Conservation (phyloP, 1,140 invertebrate species). For the Panulirus ornatus region DNA sequence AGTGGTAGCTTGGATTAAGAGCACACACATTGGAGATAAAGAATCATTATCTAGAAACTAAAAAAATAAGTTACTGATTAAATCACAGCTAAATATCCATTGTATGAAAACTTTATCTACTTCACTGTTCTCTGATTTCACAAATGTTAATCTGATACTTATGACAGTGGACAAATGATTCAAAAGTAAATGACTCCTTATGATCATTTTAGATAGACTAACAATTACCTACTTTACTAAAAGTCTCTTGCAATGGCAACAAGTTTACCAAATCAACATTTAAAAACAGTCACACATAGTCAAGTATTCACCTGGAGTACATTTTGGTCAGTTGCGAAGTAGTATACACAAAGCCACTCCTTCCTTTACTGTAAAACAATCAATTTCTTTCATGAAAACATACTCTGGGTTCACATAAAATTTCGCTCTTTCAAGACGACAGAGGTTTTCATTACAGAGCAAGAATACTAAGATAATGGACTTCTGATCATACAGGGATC, state of each 20-base stretch:
- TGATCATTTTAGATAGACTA: background rate
- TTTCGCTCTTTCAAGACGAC: too few species aligned
- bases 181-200: background rate
- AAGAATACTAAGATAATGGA: background rate
- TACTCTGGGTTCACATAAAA: too few species aligned
- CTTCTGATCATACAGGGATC: too few species aligned
- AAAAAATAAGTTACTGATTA: too few species aligned
- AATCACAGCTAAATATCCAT: too few species aligned
- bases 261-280: slow-evolving; percentile 52
- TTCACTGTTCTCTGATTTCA: too few species aligned
- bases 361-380: slow-evolving; percentile 62
- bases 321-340: slow-evolving; percentile 76
- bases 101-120: too few species aligned
- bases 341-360: slow-evolving; percentile 76
- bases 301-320: slow-evolving; percentile 74
- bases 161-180: background rate
- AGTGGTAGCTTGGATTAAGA: slow-evolving; percentile 2
- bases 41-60: too few species aligned
- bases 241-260: background rate
- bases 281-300: slow-evolving; percentile 41
- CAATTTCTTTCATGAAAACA: slow-evolving; percentile 5
- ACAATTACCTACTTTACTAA: background rate
- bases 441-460: background rate
- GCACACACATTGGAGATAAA: too few species aligned
- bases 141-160: too few species aligned